Evolutionary conservation across 2,113 vertebrate species (phyloP).

Genomic region (Maccullochella peelii): DNA sequence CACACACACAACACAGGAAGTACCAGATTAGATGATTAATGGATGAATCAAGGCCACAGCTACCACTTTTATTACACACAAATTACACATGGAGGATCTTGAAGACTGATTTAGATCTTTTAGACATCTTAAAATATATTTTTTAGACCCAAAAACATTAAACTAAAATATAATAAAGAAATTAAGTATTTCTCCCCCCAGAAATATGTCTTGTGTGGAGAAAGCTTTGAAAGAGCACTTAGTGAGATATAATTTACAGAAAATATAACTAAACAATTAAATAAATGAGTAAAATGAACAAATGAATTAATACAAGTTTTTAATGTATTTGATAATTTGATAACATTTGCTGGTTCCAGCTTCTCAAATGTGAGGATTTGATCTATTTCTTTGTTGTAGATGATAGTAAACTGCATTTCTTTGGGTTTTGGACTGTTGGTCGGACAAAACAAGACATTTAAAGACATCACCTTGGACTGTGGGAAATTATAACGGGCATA

Average conservation of each 20-base stretch:
- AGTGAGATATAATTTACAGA: background rate
- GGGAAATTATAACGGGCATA: background rate
- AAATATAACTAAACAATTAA: background rate
- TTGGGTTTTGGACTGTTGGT: too few species aligned
- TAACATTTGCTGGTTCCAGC: background rate
- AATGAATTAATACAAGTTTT: background rate
- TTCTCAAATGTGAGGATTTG: background rate
- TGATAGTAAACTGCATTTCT: too few species aligned
- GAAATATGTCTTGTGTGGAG: background rate
- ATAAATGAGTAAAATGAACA: background rate
- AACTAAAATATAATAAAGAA: background rate
- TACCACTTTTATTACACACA: background rate
- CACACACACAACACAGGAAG: background rate
- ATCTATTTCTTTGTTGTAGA: background rate
- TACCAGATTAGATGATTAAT: conserved; percentile 2
- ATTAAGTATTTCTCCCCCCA: background rate
- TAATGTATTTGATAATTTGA: background rate
- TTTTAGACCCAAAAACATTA: background rate
- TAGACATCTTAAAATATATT: background rate
- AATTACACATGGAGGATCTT: background rate
- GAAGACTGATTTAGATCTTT: background rate
- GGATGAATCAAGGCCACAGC: background rate
- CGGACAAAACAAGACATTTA: too few species aligned
- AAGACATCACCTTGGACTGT: too few species aligned
- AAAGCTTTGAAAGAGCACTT: background rate